These are phyloP conservation scores for Basileuterus tristriatus DNA, from an alignment of 2,797 vertebrate species.

Conservation along the genomic window DNA sequence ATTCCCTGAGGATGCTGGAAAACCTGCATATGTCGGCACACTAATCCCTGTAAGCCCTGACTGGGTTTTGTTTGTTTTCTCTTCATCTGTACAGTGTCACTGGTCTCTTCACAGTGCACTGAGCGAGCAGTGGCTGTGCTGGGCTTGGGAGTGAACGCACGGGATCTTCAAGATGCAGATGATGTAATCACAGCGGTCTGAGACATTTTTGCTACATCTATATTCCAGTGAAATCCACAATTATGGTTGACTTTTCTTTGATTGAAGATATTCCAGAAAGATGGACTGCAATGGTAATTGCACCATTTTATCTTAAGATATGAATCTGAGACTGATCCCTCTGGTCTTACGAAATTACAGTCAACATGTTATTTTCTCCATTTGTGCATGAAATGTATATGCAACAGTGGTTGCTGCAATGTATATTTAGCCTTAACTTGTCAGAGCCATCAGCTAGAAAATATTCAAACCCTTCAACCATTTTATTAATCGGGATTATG, in stretches of 20 bases:
- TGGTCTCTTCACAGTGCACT: not conserved
- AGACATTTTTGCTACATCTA: constrained; percentile 67
- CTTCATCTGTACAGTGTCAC: constrained; percentile 30
- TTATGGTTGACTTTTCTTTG: constrained; percentile 70
- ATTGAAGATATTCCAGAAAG: constrained; percentile 78
- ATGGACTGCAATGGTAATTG: constrained; percentile 66
- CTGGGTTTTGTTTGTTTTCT: constrained; percentile 38
- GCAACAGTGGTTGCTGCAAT: constrained; percentile 29
- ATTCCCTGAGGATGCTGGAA: not conserved
- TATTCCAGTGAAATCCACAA: constrained; percentile 70
- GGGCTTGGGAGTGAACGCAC: not conserved
- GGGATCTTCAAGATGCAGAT: constrained; percentile 44
- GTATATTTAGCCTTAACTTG: constrained; percentile 56
- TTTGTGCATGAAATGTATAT: constrained; percentile 63
- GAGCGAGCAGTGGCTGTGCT: not conserved
- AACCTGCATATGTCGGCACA: not conserved
- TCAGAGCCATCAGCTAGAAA: constrained; percentile 32
- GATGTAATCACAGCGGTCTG: constrained; percentile 71
- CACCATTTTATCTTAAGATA: constrained; percentile 68
- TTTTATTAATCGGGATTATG: constrained; percentile 48
- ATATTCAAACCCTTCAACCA: not conserved
- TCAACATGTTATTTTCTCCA: constrained; percentile 71
- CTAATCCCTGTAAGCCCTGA: not conserved
- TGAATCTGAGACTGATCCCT: constrained; percentile 62
- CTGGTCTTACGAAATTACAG: constrained; percentile 72